Base-by-base conservation (phyloP, 2,888 invertebrate genomes). In the Strigamia crassipes region DNA sequence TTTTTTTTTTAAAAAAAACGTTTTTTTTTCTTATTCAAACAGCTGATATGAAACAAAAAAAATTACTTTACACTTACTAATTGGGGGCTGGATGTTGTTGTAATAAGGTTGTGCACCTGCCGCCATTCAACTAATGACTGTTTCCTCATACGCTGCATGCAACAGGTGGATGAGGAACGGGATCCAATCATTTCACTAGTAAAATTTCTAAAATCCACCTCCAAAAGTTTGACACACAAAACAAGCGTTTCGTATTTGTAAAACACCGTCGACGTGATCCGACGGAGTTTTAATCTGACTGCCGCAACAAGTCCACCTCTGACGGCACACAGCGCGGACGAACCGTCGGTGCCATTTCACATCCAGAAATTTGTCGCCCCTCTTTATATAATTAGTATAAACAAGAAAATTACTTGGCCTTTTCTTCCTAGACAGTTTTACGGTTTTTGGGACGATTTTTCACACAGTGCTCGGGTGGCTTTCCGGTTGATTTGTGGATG, bases 91-190 rank as follows among this genome's bases (percentile, higher is more conserved):
- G 23, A 61, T 23, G 18, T 61, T 18, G 61, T 61, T 61, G 61
- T 61, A 61, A 23, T 23, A 18, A 61, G 61, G 61, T 61, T 61
- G 61, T 61, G 61, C 61, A 61, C 61, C 61, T 61, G 61, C 61
- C 23, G 61, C 61, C 18, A 61, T 61, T 61, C 61, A 46, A 61
- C 61, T 61, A 61, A 61, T 61, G 61, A 23, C 61, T 61, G 21
- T 61, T 61, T 61, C 61, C 61, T 61, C 61, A 61, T 61, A 61
- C 61, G 61, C 23, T 61, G 61, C 18, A 18, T 21, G 18, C 10
- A 61, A 23, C 61, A 61, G 61, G 61, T 61, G 61, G 18, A 61
- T 61, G n/a, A 15, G 21, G 18, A 61, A 61, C 23, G 23, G 61
- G 61, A 61, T 18, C 61, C 61, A 61, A 61, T 61, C 61, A 23